These are phyloP conservation scores for Ginglymostoma cirratum DNA, from an alignment of 2,113 vertebrate genomes.

Conservation along the genomic window DNA sequence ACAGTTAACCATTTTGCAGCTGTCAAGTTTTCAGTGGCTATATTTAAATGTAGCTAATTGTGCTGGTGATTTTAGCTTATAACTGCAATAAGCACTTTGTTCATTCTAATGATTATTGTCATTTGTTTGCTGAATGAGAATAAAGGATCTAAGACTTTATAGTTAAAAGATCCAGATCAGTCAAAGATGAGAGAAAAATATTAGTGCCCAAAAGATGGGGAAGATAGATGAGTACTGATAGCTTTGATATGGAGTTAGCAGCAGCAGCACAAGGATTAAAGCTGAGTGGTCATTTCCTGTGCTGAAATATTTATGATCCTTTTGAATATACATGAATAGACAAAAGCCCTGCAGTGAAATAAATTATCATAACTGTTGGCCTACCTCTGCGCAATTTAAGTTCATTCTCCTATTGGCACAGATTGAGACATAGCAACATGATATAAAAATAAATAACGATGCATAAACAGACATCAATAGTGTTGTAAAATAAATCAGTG, in stretches of 20 bases:
- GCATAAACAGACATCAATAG: not conserved
- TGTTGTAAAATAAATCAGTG: not conserved
- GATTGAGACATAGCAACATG: not conserved
- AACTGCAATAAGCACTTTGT: not conserved
- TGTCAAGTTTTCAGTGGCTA: not conserved
- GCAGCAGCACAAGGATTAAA: not conserved
- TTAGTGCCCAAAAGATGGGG: not conserved
- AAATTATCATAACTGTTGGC: not conserved
- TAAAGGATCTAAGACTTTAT: not conserved
- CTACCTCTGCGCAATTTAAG: not conserved
- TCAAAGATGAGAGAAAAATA: not conserved
- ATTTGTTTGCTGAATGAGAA: not conserved
- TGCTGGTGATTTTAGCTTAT: not conserved
- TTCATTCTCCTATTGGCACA: not conserved
- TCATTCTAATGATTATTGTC: not conserved
- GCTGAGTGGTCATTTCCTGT: not conserved
- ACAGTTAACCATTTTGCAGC: not conserved
- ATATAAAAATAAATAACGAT: not conserved
- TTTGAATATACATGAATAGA: not conserved
- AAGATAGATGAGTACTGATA: not conserved
- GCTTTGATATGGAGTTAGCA: not conserved
- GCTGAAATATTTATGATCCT: not conserved
- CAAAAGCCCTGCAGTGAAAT: not conserved
- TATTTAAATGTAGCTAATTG: not conserved
- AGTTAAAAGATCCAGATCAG: not conserved